phyloP scores from a whole-genome alignment of 1,140 invertebrate genomes.

The Drosophila suzukii region DNA sequence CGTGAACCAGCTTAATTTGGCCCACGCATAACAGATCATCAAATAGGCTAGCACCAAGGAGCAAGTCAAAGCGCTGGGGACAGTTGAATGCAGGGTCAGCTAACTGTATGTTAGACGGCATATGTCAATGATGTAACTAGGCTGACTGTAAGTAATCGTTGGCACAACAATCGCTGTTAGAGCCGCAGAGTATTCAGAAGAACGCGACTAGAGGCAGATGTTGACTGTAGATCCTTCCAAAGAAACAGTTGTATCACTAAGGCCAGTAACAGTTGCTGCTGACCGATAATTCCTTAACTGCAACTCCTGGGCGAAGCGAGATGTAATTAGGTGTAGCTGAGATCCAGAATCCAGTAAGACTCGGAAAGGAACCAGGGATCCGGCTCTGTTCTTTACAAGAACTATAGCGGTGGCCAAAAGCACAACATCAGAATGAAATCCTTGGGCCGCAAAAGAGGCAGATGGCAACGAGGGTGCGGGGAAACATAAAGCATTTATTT shows the following conservation, averaged over 20 bases:
- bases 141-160: too few species aligned
- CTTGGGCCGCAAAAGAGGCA: too few species aligned
- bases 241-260: background rate
- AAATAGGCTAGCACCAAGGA: too few species aligned
- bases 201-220: background rate
- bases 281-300: background rate
- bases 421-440: background rate
- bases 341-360: background rate
- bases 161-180: too few species aligned
- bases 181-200: background rate
- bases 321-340: background rate
- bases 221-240: background rate
- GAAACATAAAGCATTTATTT: background rate
- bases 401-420: background rate
- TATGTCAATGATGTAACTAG: too few species aligned
- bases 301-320: background rate
- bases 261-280: background rate
- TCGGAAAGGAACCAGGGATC: background rate
- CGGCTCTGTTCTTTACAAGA: background rate
- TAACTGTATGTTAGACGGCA: too few species aligned
- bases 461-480: background rate
- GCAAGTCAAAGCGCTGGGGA: too few species aligned
- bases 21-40: too few species aligned
- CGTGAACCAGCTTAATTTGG: background rate
- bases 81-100: too few species aligned